phyloP scores from a whole-genome alignment of 2,888 invertebrate genomes.

The Drosophila greeni region DNA sequence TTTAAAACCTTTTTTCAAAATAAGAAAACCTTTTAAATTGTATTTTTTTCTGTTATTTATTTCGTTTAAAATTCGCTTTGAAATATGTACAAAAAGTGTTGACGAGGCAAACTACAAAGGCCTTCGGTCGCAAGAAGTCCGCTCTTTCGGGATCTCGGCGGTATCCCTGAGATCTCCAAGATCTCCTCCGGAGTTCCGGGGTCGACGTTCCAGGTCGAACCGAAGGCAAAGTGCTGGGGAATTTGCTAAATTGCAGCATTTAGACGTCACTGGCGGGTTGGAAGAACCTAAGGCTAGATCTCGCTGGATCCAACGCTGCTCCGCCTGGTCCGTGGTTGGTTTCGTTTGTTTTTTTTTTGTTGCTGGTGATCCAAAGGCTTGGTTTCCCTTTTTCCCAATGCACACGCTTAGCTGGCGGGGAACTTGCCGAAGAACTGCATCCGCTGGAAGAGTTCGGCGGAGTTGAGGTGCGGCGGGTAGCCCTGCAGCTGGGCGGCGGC shows the following conservation, averaged over 20 bases:
- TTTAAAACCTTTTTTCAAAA: not conserved
- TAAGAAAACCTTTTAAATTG: too few relatives aligned
- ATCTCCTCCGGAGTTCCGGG: constrained; percentile 12
- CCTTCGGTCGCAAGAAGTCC: constrained; percentile 21
- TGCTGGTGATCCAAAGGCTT: constrained; percentile 65
- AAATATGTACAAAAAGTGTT: constrained; percentile 24
- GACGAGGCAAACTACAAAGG: constrained; percentile 44
- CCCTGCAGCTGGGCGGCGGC: constrained; percentile 60
- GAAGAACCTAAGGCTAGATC: constrained; percentile 3
- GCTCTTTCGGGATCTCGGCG: not conserved
- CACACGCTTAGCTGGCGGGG: constrained; percentile 65
- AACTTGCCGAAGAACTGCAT: constrained; percentile 78
- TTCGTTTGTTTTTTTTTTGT: not conserved
- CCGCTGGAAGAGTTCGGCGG: constrained; percentile 79
- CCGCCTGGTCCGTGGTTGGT: constrained; percentile 56
- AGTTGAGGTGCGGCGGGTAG: constrained; percentile 63
- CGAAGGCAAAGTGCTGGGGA: constrained; percentile 20
- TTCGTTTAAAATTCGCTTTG: constrained; percentile 1
- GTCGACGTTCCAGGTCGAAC: constrained; percentile 68
- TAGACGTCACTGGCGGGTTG: constrained; percentile 56
- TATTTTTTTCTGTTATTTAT: not conserved
- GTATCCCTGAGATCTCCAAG: constrained; percentile 1
- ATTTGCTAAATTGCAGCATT: constrained; percentile 63
- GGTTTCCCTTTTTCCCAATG: constrained; percentile 12
- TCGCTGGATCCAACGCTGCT: constrained; percentile 9